These are phyloP conservation scores for Atrichornis clamosus DNA, from an alignment of 2,113 vertebrate species.

Conservation along the genomic window DNA sequence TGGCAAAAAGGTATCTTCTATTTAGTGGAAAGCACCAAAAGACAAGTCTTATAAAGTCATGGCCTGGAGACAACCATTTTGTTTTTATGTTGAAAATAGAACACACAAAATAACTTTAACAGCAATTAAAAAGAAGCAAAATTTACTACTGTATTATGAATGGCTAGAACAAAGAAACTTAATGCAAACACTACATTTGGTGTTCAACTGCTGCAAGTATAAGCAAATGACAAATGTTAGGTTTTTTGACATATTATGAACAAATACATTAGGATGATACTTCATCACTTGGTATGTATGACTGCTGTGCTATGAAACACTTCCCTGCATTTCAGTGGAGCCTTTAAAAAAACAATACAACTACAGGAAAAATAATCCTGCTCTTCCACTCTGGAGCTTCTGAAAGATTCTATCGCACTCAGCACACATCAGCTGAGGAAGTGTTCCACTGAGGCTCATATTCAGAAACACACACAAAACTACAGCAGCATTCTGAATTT, in stretches of 20 bases:
- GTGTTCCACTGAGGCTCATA: not conserved
- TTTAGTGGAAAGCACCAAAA: not conserved
- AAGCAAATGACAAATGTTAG: not conserved
- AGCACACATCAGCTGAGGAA: not conserved
- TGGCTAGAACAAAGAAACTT: not conserved
- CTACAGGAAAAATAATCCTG: not conserved
- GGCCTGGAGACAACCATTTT: not conserved
- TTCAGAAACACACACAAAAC: not conserved
- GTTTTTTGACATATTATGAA: not conserved
- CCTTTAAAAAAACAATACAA: not conserved
- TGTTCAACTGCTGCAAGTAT: not conserved
- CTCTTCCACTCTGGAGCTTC: not conserved
- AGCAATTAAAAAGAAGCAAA: not conserved
- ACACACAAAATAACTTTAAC: not conserved
- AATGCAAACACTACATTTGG: not conserved
- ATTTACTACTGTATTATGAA: not conserved
- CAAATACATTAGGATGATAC: not conserved
- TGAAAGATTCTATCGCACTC: not conserved
- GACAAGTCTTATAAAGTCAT: not conserved
- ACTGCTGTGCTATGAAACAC: not conserved
- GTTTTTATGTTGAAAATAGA: not conserved
- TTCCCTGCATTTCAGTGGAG: not conserved
- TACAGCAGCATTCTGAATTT: not conserved
- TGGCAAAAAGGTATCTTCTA: not conserved
- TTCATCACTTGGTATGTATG: not conserved